A percentile compares a stretch with the other conserved stretches of the same genome.
phyloP scores from a whole-genome alignment of 2,797 vertebrate species.

The Pantherophis alleghaniensis region DNA sequence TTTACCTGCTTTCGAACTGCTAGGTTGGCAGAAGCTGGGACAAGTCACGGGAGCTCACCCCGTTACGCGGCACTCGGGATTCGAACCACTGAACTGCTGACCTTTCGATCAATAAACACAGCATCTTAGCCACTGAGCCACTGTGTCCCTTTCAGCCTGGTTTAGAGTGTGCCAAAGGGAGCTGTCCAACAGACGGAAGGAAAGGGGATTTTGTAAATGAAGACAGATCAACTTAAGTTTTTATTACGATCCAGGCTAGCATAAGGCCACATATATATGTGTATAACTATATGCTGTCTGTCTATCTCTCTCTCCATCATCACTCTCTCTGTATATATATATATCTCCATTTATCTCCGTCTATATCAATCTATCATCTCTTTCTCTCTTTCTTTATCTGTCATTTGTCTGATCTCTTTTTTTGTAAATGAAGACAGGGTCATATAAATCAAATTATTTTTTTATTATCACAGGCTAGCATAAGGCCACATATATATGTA shows the following conservation, averaged over 20 bases:
- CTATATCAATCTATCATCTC: neutral
- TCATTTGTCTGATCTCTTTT: neutral
- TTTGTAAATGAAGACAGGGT: neutral
- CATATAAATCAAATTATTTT: neutral
- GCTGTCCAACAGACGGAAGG: neutral
- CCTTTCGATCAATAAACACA: no score
- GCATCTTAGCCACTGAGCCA: no score
- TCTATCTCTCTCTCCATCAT: neutral
- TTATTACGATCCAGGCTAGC: neutral
- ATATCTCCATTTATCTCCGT: neutral
- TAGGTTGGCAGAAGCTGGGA: no score
- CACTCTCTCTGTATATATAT: no score
- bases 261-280: neutral
- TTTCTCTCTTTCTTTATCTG: neutral
- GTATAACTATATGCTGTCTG: neutral
- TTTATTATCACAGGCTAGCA: neutral
- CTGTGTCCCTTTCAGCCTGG: no score
- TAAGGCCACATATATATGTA: neutral
- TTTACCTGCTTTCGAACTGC: no score
- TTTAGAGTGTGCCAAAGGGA: neutral
- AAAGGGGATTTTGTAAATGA: neutral
- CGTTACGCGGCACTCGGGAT: no score
- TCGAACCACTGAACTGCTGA: no score
- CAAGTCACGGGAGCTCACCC: no score
- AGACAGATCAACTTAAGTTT: neutral